A percentile compares a stretch with the other conserved stretches of the same genome.
Evolutionary conservation across 2,797 vertebrate species (phyloP).

Genomic region (Melanogrammus aeglefinus): DNA sequence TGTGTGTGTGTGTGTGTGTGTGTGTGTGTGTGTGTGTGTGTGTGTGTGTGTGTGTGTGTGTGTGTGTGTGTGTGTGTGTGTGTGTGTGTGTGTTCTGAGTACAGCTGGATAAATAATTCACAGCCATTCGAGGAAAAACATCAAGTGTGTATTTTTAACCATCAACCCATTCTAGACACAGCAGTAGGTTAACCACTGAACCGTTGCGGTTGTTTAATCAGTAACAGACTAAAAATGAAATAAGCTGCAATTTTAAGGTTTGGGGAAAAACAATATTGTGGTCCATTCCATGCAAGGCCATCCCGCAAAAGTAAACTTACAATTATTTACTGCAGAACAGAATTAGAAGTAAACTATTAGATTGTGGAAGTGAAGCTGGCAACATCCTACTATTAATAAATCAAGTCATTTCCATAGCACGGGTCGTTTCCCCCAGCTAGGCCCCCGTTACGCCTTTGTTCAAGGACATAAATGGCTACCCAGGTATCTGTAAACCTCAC

Average conservation of each 20-base stretch:
- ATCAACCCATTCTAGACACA: not conserved
- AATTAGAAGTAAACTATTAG: not conserved
- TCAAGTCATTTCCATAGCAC: not conserved
- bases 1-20: no score
- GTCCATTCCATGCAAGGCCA: not conserved
- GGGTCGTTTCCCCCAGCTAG: not conserved
- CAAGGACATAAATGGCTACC: conserved; percentile 9
- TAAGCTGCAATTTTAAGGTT: not conserved
- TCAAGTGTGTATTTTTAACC: conserved; percentile 2
- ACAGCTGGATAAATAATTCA: conserved; percentile 1
- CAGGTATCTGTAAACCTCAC: conserved; percentile 38
- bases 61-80: no score
- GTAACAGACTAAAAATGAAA: not conserved
- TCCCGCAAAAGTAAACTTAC: not conserved
- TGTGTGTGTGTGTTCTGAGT: not conserved
- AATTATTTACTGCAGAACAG: not conserved
- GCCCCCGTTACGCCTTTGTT: conserved; percentile 4
- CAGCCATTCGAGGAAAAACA: not conserved
- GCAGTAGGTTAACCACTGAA: not conserved
- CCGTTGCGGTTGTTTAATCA: not conserved
- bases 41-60: no score
- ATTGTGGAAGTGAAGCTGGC: not conserved
- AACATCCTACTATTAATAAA: not conserved
- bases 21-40: no score
- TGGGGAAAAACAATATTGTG: not conserved